Percentiles rank a stretch among this genome's conserved stretches.
Evolutionary conservation across 1,140 invertebrate species (phyloP).

Genomic region (Nasonia giraulti): DNA sequence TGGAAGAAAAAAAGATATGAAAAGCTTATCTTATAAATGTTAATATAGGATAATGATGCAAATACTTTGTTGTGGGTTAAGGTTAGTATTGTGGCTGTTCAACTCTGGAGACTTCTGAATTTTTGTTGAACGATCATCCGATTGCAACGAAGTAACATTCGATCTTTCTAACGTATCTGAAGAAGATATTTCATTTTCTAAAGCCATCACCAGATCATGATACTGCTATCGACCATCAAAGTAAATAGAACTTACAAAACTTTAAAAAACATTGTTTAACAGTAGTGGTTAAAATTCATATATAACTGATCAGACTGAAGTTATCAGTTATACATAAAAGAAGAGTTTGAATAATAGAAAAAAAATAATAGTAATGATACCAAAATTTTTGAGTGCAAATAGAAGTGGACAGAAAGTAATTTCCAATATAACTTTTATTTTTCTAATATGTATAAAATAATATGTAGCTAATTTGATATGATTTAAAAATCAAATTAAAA

Average conservation of each 20-base stretch:
- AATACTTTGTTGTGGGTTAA: constrained; percentile 17
- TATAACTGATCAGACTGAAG: constrained; percentile 53
- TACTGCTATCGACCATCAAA: neutral
- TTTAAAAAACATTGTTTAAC: constrained; percentile 52
- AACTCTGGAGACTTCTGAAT: constrained; percentile 1
- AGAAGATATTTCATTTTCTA: constrained; percentile 55
- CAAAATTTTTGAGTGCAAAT: neutral
- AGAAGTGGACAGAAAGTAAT: neutral
- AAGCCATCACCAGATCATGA: constrained; percentile 51
- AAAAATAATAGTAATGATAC: neutral
- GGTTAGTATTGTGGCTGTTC: constrained; percentile 12
- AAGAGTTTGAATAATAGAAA: constrained; percentile 2
- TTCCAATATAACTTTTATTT: constrained; percentile 33
- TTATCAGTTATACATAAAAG: constrained; percentile 36
- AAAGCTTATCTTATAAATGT: neutral
- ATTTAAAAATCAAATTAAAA: constrained; percentile 21
- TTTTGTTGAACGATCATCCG: constrained; percentile 50
- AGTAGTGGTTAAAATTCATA: neutral
- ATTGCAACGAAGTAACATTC: constrained; percentile 57
- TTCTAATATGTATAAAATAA: constrained; percentile 52
- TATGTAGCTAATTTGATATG: constrained; percentile 27
- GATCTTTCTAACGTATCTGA: constrained; percentile 61
- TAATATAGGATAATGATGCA: neutral
- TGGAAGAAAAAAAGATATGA: constrained; percentile 28
- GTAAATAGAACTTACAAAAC: constrained; percentile 47